Percentiles rank a stretch among this genome's conserved stretches.
These are phyloP conservation scores for Tinamus major DNA, from an alignment of 2,797 vertebrate genomes.

Conservation along the genomic window DNA sequence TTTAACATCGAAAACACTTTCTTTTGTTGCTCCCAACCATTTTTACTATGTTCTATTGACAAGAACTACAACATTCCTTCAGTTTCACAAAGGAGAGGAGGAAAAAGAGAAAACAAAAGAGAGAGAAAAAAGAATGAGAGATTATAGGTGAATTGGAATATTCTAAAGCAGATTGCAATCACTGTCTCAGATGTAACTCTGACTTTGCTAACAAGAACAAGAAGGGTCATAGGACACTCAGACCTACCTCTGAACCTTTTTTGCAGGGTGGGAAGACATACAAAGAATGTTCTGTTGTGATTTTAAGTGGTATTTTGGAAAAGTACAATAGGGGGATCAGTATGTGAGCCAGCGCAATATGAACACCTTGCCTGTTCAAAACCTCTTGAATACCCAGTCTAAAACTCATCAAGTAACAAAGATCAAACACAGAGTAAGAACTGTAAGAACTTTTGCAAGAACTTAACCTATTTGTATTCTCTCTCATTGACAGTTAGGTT, in stretches of 20 bases:
- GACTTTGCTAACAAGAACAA: not conserved
- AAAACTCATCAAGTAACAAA: not conserved
- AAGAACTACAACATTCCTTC: not conserved
- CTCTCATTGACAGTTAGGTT: not conserved
- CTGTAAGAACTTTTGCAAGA: not conserved
- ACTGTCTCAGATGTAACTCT: not conserved
- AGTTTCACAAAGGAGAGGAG: not conserved
- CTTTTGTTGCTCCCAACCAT: not conserved
- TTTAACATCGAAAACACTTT: not conserved
- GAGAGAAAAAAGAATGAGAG: rapidly evolving
- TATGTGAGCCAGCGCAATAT: not conserved
- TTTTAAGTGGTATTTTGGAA: not conserved
- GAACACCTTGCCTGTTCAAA: not conserved
- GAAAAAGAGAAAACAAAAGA: not conserved
- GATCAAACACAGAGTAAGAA: not conserved
- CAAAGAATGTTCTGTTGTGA: not conserved
- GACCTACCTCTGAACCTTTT: not conserved
- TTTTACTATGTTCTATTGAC: not conserved
- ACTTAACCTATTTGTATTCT: not conserved
- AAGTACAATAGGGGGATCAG: not conserved
- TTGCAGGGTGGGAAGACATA: not conserved
- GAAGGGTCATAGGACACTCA: not conserved
- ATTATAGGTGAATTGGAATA: not conserved
- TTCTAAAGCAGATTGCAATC: not conserved
- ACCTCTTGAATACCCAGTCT: not conserved